These are phyloP conservation scores for Coccyzus lansbergi DNA, from an alignment of 2,797 vertebrate genomes.

Conservation along the genomic window DNA sequence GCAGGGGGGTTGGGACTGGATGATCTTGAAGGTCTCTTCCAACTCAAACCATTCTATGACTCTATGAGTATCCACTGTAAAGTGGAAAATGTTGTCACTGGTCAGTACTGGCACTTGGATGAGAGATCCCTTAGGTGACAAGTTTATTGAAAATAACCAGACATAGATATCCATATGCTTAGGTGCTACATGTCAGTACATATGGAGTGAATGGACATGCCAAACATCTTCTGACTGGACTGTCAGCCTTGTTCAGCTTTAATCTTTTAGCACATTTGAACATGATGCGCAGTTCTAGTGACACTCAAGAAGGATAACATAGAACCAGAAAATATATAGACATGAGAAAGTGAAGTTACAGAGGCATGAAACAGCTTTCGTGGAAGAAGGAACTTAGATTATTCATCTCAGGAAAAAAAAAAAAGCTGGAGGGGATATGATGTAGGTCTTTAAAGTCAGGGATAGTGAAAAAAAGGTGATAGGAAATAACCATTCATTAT, in stretches of 20 bases:
- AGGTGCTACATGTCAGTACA: not conserved
- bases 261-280: not conserved
- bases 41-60: too few relatives aligned
- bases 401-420: not conserved
- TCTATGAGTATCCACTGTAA: not conserved
- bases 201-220: not conserved
- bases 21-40: too few relatives aligned
- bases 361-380: not conserved
- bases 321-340: not conserved
- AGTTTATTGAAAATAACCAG: not conserved
- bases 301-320: not conserved
- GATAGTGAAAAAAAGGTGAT: not conserved
- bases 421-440: not conserved
- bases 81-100: not conserved
- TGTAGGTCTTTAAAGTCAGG: not conserved
- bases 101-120: not conserved
- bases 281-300: not conserved
- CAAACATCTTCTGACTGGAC: not conserved
- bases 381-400: not conserved
- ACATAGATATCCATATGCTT: not conserved
- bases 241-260: not conserved
- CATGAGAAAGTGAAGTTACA: not conserved
- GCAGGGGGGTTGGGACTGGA: too few relatives aligned
- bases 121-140: not conserved
- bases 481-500: not conserved